These are phyloP conservation scores for Baronia brevicornis DNA, from an alignment of 2,888 invertebrate genomes.

Conservation along the genomic window DNA sequence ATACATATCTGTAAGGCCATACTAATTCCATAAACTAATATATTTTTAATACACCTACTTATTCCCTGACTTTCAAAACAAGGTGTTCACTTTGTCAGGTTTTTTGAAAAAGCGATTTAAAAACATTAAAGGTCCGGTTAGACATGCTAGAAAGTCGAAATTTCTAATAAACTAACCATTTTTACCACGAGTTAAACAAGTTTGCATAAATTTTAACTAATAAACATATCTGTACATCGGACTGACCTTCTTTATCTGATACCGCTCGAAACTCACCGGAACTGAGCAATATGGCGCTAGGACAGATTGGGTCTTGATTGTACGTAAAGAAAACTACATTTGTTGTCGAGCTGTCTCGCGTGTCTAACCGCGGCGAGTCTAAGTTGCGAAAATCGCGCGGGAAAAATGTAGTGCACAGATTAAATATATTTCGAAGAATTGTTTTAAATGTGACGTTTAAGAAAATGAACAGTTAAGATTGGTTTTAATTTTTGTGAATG, in stretches of 20 bases:
- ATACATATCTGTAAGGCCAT: too few species aligned
- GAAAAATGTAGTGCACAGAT: constrained; percentile 15
- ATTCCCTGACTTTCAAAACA: too few species aligned
- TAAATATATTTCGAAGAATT: constrained; percentile 1
- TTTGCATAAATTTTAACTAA: constrained; percentile 17
- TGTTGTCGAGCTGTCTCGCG: constrained; percentile 17
- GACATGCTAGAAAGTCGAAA: too few species aligned
- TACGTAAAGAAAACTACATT: constrained; percentile 15
- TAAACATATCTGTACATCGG: constrained; percentile 18
- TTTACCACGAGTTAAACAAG: constrained; percentile 4
- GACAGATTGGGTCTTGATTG: constrained; percentile 12
- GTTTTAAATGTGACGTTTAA: constrained; percentile 5
- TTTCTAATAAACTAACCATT: not conserved
- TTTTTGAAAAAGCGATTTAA: too few species aligned
- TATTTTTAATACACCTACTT: too few species aligned
- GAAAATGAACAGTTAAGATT: too few species aligned
- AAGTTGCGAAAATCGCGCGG: constrained; percentile 17
- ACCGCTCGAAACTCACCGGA: constrained; percentile 18
- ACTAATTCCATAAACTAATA: too few species aligned
- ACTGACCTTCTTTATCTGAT: constrained; percentile 20
- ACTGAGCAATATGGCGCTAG: constrained; percentile 13
- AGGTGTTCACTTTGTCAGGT: too few species aligned
- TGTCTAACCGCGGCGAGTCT: constrained; percentile 9
- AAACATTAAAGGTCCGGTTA: too few species aligned
- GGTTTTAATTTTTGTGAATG: too few species aligned